These are phyloP conservation scores for Noctua fimbriata DNA, from an alignment of 2,888 invertebrate genomes.

Conservation along the genomic window DNA sequence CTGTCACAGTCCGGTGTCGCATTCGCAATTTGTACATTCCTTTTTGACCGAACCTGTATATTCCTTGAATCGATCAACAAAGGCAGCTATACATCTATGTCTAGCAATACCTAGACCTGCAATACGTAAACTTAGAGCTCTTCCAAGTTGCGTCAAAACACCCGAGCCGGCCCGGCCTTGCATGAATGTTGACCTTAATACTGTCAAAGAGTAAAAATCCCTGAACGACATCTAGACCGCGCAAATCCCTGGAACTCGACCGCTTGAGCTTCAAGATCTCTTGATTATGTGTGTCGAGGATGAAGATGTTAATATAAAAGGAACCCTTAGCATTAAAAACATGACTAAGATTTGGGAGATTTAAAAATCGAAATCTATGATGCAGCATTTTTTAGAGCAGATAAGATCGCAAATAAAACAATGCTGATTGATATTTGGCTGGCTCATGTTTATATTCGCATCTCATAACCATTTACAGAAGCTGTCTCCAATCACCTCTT, in stretches of 20 bases:
- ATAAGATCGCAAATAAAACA: slow-evolving; percentile 14
- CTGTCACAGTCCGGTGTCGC: not conserved
- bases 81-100: not conserved
- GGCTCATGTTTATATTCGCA: slow-evolving; percentile 5
- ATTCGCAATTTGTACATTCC: not conserved
- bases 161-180: slow-evolving; percentile 27
- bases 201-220: slow-evolving; percentile 37
- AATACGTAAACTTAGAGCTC: not conserved
- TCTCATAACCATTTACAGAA: not conserved
- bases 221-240: slow-evolving; percentile 20
- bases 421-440: slow-evolving; percentile 1
- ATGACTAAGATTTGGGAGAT: slow-evolving; percentile 8
- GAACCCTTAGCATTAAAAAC: not conserved
- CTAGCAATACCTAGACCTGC: not conserved
- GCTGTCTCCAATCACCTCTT: not conserved
- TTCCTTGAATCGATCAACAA: not conserved
- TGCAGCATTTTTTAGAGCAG: not conserved
- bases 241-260: slow-evolving; percentile 37
- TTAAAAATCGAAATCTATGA: not conserved
- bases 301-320: slow-evolving; percentile 17
- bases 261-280: slow-evolving; percentile 36
- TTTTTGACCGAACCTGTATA: not conserved
- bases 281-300: slow-evolving; percentile 43
- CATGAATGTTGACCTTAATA: slow-evolving; percentile 49
- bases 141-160: slow-evolving; percentile 1